Percentiles rank a stretch among this genome's conserved stretches.
These are phyloP conservation scores for Etheostoma spectabile DNA, from an alignment of 2,113 vertebrate genomes.

Conservation along the genomic window DNA sequence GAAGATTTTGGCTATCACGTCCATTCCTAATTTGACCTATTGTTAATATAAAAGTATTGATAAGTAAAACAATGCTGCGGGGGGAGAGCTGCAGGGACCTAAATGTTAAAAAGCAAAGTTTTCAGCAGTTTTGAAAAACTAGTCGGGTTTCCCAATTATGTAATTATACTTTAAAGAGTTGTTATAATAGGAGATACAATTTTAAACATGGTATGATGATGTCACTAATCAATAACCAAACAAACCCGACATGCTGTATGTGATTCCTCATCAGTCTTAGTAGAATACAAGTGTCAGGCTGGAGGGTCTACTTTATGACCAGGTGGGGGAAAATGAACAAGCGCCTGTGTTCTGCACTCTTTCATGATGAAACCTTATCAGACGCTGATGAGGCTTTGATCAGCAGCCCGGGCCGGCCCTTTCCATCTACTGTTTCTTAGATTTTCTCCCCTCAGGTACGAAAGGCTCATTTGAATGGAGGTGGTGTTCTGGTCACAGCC, in stretches of 20 bases:
- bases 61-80: too few relatives aligned
- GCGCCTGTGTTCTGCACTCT: neutral
- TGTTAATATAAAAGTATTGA: too few relatives aligned
- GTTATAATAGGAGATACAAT: neutral
- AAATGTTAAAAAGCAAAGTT: too few relatives aligned
- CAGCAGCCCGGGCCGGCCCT: neutral
- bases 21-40: too few relatives aligned
- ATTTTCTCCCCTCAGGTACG: constrained; percentile 18
- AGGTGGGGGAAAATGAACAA: constrained; percentile 17
- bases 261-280: neutral
- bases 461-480: constrained; percentile 30
- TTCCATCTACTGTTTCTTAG: constrained; percentile 21
- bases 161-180: neutral
- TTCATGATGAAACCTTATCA: constrained; percentile 24
- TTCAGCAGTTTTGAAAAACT: neutral
- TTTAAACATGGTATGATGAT: neutral
- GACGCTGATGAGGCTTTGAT: constrained; percentile 36
- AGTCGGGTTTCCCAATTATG: neutral
- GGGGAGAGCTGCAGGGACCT: neutral
- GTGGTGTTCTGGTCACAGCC: constrained; percentile 34
- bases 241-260: neutral
- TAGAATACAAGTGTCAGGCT: neutral
- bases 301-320: constrained; percentile 7
- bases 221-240: neutral
- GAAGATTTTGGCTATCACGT: too few relatives aligned